Percentiles rank a stretch among this genome's conserved stretches.
phyloP scores from a whole-genome alignment of 2,888 invertebrate genomes.

The Lochmaea crataegi region DNA sequence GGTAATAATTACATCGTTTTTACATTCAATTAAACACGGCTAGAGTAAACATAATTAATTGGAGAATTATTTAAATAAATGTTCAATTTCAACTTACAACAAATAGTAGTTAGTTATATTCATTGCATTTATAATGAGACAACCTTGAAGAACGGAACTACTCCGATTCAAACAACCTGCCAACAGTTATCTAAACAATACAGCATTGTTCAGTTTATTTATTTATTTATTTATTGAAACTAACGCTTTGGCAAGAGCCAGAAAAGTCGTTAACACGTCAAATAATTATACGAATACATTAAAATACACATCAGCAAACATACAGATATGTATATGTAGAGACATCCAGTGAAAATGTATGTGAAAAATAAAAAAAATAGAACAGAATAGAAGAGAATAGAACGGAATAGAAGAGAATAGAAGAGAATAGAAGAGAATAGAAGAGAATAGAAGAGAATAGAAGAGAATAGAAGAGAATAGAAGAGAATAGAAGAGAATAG shows the following conservation, averaged over 20 bases:
- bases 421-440: too few relatives aligned
- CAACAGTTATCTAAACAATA: not conserved
- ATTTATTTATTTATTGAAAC: not conserved
- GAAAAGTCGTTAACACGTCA: not conserved
- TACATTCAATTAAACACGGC: not conserved
- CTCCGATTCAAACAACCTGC: not conserved
- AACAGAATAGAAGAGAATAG: too few relatives aligned
- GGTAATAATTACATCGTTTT: not conserved
- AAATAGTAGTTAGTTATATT: slow-evolving; percentile 2
- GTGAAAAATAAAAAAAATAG: too few relatives aligned
- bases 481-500: too few relatives aligned
- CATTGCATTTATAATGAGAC: not conserved
- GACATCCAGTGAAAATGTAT: not conserved
- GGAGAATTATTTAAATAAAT: slow-evolving; percentile 12
- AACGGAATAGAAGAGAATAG: too few relatives aligned
- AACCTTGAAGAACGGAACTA: slow-evolving; percentile 4
- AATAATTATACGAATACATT: not conserved
- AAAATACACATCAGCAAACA: not conserved
- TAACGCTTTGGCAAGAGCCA: not conserved
- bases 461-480: too few relatives aligned
- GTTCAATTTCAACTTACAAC: slow-evolving; percentile 6
- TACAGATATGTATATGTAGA: not conserved
- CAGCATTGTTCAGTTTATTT: not conserved
- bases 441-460: too few relatives aligned
- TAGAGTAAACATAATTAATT: not conserved